Conservation (phyloP, 2,888 invertebrate genomes). For the Hydraecia micacea region DNA sequence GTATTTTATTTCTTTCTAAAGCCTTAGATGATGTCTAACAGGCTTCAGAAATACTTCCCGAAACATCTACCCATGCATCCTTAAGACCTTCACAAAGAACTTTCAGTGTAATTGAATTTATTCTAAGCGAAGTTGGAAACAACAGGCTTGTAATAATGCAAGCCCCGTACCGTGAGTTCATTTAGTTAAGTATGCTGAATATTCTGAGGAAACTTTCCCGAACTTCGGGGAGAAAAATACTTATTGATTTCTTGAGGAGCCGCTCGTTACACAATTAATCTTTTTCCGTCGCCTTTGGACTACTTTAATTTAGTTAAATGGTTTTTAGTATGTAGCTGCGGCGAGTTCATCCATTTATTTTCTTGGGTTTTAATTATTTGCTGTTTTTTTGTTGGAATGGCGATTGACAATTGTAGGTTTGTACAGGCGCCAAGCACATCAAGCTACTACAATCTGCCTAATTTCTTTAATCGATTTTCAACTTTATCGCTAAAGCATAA, state of each 20-base stretch:
- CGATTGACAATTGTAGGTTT: conserved; percentile 13
- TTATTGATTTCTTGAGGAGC: conserved; percentile 68
- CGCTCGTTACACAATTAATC: conserved; percentile 58
- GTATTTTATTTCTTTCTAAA: no score
- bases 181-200: conserved; percentile 70
- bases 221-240: conserved; percentile 64
- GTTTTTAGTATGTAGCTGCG: conserved; percentile 37
- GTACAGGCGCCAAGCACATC: no score
- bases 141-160: conserved; percentile 58
- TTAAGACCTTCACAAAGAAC: conserved; percentile 28
- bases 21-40: conserved; percentile 4
- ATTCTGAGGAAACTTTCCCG: conserved; percentile 54
- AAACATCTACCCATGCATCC: conserved; percentile 29
- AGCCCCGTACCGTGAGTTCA: conserved; percentile 60
- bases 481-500: no score
- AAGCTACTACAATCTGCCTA: no score
- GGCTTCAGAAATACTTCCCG: conserved; percentile 10
- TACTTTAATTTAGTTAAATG: conserved; percentile 57
- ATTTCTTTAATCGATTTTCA: no score
- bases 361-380: conserved; percentile 44
- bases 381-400: neutral
- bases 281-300: conserved; percentile 50
- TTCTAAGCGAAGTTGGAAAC: conserved; percentile 41
- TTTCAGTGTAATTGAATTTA: conserved; percentile 60
- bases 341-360: conserved; percentile 41